These are phyloP conservation scores for Drosophila punjabiensis DNA, from an alignment of 1,140 invertebrate genomes.

Conservation along the genomic window DNA sequence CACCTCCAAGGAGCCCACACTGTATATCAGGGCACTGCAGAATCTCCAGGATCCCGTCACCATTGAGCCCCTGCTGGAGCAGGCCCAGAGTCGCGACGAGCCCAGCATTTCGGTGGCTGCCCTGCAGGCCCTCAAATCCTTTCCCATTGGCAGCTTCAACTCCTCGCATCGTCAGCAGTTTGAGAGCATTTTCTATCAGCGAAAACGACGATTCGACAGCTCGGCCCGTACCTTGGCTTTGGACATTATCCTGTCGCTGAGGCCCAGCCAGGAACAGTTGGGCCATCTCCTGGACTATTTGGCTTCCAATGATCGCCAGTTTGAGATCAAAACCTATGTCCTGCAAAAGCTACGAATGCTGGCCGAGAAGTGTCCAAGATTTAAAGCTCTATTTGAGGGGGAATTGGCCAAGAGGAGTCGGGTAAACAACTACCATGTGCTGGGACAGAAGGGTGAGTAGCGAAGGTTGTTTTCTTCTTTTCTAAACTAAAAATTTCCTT, in stretches of 20 bases:
- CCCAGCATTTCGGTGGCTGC: conserved; percentile 87
- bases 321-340: conserved; percentile 90
- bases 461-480: accelerated
- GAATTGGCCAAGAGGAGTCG: conserved; percentile 85
- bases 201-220: conserved; percentile 88
- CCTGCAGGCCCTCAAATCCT: conserved; percentile 88
- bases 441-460: conserved; percentile 87
- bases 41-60: conserved; percentile 88
- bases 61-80: conserved; percentile 87
- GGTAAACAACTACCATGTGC: conserved; percentile 89
- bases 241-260: conserved; percentile 89
- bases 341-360: conserved; percentile 89
- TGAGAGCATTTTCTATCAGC: conserved; percentile 88
- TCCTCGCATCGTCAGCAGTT: conserved; percentile 85
- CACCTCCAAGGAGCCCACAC: conserved; percentile 79
- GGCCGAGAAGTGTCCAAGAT: conserved; percentile 86
- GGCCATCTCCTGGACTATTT: conserved; percentile 87
- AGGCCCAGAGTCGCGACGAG: conserved; percentile 86
- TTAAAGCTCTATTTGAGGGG: conserved; percentile 84
- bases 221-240: conserved; percentile 90
- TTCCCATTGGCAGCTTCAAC: conserved; percentile 85
- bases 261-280: conserved; percentile 87
- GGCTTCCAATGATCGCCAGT: conserved; percentile 86
- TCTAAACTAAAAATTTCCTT: neutral
- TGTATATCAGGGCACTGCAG: conserved; percentile 89